These are phyloP conservation scores for Gortyna flavago DNA, from an alignment of 2,888 invertebrate genomes.

Conservation along the genomic window DNA sequence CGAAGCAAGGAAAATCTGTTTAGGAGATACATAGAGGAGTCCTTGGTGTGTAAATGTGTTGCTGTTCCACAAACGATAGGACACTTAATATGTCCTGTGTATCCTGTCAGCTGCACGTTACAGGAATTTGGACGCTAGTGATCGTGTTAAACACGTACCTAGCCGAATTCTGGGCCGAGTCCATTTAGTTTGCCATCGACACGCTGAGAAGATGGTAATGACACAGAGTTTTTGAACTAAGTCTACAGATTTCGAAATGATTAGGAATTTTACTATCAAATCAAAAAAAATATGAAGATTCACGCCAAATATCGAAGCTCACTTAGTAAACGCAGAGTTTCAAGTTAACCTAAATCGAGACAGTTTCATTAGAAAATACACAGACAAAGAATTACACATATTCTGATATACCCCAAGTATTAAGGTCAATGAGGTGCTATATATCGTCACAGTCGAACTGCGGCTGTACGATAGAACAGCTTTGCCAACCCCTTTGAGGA, in stretches of 20 bases:
- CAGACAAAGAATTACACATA: background rate
- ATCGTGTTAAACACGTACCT: background rate
- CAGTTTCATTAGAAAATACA: background rate
- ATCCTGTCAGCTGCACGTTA: background rate
- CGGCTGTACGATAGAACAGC: constrained; percentile 17
- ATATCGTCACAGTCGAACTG: constrained; percentile 13
- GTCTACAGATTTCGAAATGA: background rate
- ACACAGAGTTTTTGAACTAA: background rate
- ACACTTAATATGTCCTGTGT: no score
- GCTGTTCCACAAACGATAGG: background rate
- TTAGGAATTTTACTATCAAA: background rate
- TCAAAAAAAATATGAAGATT: background rate
- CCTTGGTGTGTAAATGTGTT: background rate
- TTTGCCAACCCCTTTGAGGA: constrained; percentile 33
- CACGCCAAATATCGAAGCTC: background rate
- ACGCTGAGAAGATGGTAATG: background rate
- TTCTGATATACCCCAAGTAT: background rate
- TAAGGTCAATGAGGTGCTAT: constrained; percentile 4
- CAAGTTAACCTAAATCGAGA: background rate
- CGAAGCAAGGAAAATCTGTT: no score
- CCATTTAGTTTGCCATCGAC: background rate
- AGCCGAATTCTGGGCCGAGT: background rate
- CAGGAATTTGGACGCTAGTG: background rate
- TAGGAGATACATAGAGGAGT: background rate
- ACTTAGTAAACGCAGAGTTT: background rate